Base-by-base conservation (phyloP, 2,113 vertebrate species). In the Zosterops borbonicus region DNA sequence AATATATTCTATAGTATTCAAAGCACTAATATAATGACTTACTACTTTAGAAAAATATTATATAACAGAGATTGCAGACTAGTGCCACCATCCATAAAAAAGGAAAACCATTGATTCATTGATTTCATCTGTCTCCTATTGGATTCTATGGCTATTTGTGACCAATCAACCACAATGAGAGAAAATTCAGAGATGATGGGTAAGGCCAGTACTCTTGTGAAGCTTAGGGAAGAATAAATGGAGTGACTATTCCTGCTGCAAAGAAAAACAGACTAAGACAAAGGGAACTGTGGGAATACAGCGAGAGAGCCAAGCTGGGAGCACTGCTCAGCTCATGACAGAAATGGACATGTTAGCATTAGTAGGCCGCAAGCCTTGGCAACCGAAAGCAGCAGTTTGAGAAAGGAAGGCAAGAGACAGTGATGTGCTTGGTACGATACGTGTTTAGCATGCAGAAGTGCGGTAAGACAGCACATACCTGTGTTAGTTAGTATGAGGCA, bases 121-220 rank as follows among this genome's bases (percentile, higher is more conserved):
- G 0, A 44, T 83, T 71, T 69, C 4, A 15, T 68, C 31, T 39
- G 4, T 60, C 68, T 6, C 3, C 1, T 50, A 0, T n/a, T 52
- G 46, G 13, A 60, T 78, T 77, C 29, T 16, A 6, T 33, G 29
- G 5, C 23, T 65, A 17, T 65, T 87, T 84, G n/a, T 62, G 37
- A 67, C 14, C 1, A 9, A 46, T 8, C 5, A 50, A 3, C 35
- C 53, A 16, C 6, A 53, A 17, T 1, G 6, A 44, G 55, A 81
- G 24, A 76, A 60, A 81, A 18, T 21, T 56, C 24, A 52, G 64
- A 78, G 33, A 25, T 52, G 23, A 50, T 15, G 12, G 14, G 18
- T 16, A 84, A 67, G 25, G 18, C 1, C 22, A 67, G 21, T 6
- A 8, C 18, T 29, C 18, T 81, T 31, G 33, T n/a, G 39, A 80